phyloP scores from a whole-genome alignment of 2,113 vertebrate genomes.

The Oncorhynchus tshawytscha region DNA sequence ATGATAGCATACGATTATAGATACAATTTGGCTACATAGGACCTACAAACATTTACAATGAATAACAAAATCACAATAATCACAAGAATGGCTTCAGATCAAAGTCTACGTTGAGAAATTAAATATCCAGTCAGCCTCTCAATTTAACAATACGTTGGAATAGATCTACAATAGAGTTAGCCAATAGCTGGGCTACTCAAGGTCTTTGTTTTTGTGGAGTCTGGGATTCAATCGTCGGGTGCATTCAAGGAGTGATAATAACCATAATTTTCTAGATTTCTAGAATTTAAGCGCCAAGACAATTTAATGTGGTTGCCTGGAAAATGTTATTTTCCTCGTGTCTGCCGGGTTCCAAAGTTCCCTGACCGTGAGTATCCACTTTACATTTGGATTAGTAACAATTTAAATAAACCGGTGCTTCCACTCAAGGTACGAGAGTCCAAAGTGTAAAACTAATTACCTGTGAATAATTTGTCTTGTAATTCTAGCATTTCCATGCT shows the following conservation, averaged over 20 bases:
- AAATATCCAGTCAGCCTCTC: too few relatives aligned
- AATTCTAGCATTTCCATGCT: constrained; percentile 55
- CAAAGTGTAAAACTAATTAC: constrained; percentile 71
- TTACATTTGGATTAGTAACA: constrained; percentile 43
- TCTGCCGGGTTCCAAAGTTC: too few relatives aligned
- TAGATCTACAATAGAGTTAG: not conserved
- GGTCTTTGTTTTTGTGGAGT: too few relatives aligned
- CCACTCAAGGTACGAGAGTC: constrained; percentile 35
- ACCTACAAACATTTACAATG: too few relatives aligned
- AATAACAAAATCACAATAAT: too few relatives aligned
- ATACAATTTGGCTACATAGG: too few relatives aligned
- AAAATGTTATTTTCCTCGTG: not conserved
- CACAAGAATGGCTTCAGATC: too few relatives aligned
- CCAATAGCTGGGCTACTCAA: not conserved
- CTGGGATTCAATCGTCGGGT: not conserved
- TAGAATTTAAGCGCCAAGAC: not conserved
- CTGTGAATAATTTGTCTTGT: constrained; percentile 60
- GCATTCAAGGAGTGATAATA: not conserved
- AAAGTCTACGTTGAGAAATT: too few relatives aligned
- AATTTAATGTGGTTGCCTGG: not conserved
- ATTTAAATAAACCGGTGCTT: constrained; percentile 65
- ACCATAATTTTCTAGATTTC: not conserved
- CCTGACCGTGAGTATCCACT: constrained; percentile 22
- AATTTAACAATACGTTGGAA: too few relatives aligned
- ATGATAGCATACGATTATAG: too few relatives aligned